These are phyloP conservation scores for Lycia hirtaria DNA, from an alignment of 2,888 invertebrate species.

Conservation along the genomic window DNA sequence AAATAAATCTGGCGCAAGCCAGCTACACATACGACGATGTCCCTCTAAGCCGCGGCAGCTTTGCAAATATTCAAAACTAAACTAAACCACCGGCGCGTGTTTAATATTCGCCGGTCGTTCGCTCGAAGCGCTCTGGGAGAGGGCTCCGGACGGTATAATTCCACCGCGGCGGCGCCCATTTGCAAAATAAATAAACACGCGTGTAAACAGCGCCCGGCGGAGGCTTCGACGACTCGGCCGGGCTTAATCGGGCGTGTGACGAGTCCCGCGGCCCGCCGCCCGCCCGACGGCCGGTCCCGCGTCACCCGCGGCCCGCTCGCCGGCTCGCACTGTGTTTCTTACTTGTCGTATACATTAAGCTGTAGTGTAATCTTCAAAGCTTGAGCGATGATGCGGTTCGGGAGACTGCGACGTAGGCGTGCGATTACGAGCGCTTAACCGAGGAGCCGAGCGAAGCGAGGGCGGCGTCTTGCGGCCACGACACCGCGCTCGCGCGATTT, in stretches of 20 bases:
- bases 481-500: no score
- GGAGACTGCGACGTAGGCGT: not conserved
- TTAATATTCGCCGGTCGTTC: not conserved
- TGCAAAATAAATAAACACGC: conserved; percentile 16
- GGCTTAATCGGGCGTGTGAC: conserved; percentile 5
- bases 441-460: not conserved
- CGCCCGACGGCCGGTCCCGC: not conserved
- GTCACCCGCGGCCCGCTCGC: not conserved
- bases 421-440: not conserved
- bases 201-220: conserved; percentile 10
- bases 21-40: no score
- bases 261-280: not conserved
- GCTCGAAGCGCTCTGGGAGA: not conserved
- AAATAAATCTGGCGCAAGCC: no score
- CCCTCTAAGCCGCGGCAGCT: no score
- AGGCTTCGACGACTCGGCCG: not conserved
- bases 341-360: not conserved
- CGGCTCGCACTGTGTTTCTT: not conserved
- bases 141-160: not conserved
- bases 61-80: not conserved
- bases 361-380: not conserved
- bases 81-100: not conserved
- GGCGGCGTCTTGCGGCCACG: not conserved
- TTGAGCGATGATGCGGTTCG: not conserved
- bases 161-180: not conserved